These are phyloP conservation scores for Muscina levida DNA, from an alignment of 2,888 invertebrate genomes.

Conservation along the genomic window DNA sequence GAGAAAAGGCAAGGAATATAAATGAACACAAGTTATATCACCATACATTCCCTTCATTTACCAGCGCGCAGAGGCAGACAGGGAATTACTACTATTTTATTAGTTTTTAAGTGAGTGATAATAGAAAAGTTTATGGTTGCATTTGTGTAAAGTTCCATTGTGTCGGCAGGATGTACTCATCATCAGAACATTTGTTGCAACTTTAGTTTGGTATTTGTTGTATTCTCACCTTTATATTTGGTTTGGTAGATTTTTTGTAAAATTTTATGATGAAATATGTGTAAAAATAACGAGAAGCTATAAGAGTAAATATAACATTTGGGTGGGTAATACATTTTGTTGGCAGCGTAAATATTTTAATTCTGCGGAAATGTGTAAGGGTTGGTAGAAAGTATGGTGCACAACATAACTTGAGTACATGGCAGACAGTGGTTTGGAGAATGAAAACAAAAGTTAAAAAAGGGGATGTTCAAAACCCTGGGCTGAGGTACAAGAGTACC, in stretches of 20 bases:
- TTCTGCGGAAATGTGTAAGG: no score
- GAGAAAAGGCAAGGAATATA: neutral
- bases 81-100: neutral
- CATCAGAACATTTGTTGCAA: neutral
- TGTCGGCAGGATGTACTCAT: neutral
- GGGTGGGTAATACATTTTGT: no score
- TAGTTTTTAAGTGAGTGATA: conserved; percentile 12
- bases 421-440: no score
- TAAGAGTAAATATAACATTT: no score
- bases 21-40: neutral
- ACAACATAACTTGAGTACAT: no score
- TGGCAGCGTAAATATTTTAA: no score
- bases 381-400: no score
- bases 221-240: neutral
- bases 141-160: neutral
- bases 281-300: no score
- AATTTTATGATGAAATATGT: neutral
- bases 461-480: no score
- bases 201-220: no score
- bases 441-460: no score
- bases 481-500: no score
- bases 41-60: neutral
- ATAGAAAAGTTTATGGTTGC: neutral
- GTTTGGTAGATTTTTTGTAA: neutral
- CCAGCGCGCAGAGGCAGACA: neutral